phyloP scores from a whole-genome alignment of 2,113 vertebrate species.

The Callipepla californica region DNA sequence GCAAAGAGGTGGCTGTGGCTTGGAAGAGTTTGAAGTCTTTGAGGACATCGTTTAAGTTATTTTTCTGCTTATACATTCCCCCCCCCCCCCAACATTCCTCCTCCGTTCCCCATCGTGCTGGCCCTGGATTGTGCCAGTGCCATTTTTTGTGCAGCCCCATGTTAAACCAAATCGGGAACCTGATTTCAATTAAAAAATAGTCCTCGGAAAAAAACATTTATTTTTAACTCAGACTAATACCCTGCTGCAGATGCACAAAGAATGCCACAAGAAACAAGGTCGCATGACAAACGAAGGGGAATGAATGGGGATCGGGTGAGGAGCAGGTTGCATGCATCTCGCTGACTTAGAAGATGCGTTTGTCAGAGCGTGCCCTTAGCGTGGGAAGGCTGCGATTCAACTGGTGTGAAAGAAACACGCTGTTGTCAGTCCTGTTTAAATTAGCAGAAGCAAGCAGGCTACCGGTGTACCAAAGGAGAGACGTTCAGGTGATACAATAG shows the following conservation, averaged over 20 bases:
- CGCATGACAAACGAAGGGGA: neutral
- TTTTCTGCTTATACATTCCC: neutral
- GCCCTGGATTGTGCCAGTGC: neutral
- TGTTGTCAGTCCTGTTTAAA: neutral
- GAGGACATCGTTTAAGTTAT: neutral
- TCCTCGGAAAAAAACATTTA: neutral
- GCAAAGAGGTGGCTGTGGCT: neutral
- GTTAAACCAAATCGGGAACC: slow-evolving; percentile 14
- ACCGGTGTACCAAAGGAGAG: neutral
- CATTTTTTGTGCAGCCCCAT: neutral
- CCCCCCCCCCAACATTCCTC: neutral
- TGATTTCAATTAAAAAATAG: slow-evolving; percentile 33
- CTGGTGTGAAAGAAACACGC: neutral
- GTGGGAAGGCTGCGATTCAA: neutral
- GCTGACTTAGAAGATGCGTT: neutral
- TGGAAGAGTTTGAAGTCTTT: neutral
- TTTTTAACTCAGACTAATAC: neutral
- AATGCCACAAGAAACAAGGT: neutral
- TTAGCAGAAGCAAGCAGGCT: neutral
- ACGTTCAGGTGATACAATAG: neutral
- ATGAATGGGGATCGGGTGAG: neutral
- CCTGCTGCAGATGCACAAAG: neutral
- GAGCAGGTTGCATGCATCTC: neutral
- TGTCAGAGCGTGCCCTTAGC: neutral
- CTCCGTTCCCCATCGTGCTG: neutral